Evolutionary conservation across 2,888 invertebrate genomes (phyloP), one percentile per base, ranked within the genome.

Genomic region (Acrobasis consociella): DNA sequence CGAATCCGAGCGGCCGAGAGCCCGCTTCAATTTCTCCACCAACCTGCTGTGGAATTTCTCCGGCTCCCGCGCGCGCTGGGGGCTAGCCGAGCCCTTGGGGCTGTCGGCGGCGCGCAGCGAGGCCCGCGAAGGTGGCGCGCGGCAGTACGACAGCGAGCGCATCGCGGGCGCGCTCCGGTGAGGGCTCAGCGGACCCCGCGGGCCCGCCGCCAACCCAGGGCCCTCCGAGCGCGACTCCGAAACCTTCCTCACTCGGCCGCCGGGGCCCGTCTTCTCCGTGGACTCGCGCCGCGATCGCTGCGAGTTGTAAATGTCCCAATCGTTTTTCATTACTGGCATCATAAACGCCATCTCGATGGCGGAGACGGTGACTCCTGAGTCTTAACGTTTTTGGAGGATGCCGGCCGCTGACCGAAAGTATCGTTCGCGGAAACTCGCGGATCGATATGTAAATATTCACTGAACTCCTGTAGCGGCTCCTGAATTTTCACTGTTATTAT

Each of bases 241-340:
- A 72, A 95, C 95, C 91, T 96, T 96, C 72, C 96, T 91, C 71
- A 94, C 95, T 69, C 95, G 94, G 0, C 85, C 85, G 61, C 68
- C 78, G 69, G 66, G 71, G 65, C 64, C 81, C 68, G 67, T 72
- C 84, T 89, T 87, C 77, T 89, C 89, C 73, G 81, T 77, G 10
- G 96, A 95, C 87, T 97, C 97, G 70, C 96, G 94, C 72, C 97
- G 94, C 63, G 95, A 94, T 68, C 97, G 94, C 84, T 95, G 95
- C 70, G 96, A 95, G 93, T 97, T 97, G 94, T 97, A 97, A 81
- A 97, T 97, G 87, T 97, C 97, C 95, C 96, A 97, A 87, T 97
- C 97, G 93, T 97, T 97, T 93, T 97, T 97, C 92, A 97, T 95
- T 71, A 97, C 97, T 65, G 97, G 97, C 97, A 97, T 97, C 97